Base-by-base conservation (phyloP, 1,140 invertebrate genomes). In the Orius laevigatus region DNA sequence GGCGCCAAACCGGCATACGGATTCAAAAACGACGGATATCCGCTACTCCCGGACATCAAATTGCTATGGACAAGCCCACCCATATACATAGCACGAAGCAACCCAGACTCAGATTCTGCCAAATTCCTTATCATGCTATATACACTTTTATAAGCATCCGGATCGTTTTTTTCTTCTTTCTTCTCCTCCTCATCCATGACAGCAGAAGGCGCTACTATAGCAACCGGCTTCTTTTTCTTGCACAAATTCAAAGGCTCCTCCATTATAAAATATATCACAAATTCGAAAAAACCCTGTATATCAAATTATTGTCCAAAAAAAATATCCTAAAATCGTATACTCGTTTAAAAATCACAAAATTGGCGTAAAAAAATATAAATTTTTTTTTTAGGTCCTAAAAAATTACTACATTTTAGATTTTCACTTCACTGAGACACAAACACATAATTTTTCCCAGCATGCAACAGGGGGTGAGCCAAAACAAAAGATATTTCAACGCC, bases 61-160 rank as follows among this genome's bases (percentile, higher is more conserved):
- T 40, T 40, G 1, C 20, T 33, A 18, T 49, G 39, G 1, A 49
- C 20, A 39, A 74, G 55, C 42, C 71, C 72, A 55, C 71, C 74
- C 70, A 75, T 70, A 58, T 76, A 75, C 57, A 75, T 64, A 2
- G 71, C 70, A 3, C 70, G 69, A 12, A 76, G 58, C 48, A 76
- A 68, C 55, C 73, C 73, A 48, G 72, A 70, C 58, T 75, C 73
- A 32, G 62, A 58, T 9, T 57, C 55, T 14, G 66, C 66, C 48
- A 70, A 57, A 48, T 48, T 56, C 14, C 47, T 19, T 18, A 56
- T 51, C 50, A 56, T 54, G 8, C 38, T 48, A 39, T 54, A 50
- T 1, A 56, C 47, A 16, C 19, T 46, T 16, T 54, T 35, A 2
- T 38, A 14, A 2, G 49, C 25, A 47, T 46, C 57, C 44, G 59